phyloP scores from a whole-genome alignment of 2,113 vertebrate species.

The Stercorarius parasiticus region DNA sequence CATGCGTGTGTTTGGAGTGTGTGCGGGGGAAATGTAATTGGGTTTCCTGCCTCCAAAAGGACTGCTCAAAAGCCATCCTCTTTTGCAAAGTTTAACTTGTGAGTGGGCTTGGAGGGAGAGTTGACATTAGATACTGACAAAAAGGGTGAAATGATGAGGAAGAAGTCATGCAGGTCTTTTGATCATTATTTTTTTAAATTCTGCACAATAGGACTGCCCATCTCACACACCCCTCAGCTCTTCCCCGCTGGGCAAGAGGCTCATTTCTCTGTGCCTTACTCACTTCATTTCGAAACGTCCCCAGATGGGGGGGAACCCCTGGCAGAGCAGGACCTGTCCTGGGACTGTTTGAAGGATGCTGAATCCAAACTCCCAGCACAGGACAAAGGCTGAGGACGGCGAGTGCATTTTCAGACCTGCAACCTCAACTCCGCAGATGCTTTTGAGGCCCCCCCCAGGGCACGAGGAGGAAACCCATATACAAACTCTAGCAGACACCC shows the following conservation, averaged over 20 bases:
- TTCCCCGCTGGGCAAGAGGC: background rate
- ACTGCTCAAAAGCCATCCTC: background rate
- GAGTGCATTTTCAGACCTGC: background rate
- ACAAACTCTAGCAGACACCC: background rate
- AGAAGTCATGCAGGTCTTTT: background rate
- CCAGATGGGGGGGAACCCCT: fast-evolving
- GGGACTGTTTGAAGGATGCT: background rate
- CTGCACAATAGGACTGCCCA: background rate
- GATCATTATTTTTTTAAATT: background rate
- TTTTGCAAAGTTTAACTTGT: background rate
- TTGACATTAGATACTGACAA: background rate
- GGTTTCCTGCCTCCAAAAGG: background rate
- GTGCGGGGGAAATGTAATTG: background rate
- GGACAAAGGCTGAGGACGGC: background rate
- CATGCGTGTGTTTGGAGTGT: background rate
- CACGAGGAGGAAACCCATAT: background rate
- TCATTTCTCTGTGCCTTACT: background rate
- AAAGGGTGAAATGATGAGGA: background rate
- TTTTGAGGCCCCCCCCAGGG: background rate
- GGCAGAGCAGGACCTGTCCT: background rate
- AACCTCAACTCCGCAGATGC: background rate
- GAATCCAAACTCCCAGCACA: background rate
- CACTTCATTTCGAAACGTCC: background rate
- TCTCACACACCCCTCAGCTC: fast-evolving
- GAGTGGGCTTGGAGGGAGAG: background rate